Percentiles rank a stretch among this genome's conserved stretches.
Evolutionary conservation across 2,888 invertebrate genomes (phyloP).

Genomic region (Leptopilina myrica): DNA sequence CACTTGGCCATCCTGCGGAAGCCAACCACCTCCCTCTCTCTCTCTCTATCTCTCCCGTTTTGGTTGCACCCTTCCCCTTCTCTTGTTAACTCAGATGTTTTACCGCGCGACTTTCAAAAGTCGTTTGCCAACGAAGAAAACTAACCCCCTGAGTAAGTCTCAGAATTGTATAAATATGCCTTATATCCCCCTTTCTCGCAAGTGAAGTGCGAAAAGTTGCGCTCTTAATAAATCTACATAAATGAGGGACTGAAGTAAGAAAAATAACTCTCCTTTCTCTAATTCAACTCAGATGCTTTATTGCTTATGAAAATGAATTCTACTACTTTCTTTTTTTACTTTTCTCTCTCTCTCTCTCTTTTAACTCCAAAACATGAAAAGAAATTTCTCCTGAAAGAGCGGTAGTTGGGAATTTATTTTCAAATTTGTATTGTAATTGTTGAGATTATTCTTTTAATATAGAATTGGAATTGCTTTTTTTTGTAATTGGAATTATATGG

Average conservation of each 20-base stretch:
- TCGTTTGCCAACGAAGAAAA: conserved; percentile 37
- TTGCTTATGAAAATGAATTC: conserved; percentile 40
- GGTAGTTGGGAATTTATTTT: background rate
- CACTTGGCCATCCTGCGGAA: conserved; percentile 63
- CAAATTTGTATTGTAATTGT: background rate
- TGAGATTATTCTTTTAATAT: background rate
- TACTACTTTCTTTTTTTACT: background rate
- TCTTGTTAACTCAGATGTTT: conserved; percentile 39
- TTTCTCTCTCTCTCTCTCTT: too few species aligned
- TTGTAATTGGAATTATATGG: too few species aligned
- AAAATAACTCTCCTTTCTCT: conserved; percentile 39
- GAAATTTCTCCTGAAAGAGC: too few species aligned
- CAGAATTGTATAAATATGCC: conserved; percentile 37
- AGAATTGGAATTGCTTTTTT: too few species aligned
- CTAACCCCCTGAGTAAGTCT: conserved; percentile 23
- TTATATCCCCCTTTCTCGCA: conserved; percentile 18
- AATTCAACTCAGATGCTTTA: conserved; percentile 38
- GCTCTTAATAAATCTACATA: conserved; percentile 35
- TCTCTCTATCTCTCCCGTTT: too few species aligned
- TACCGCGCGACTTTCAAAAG: conserved; percentile 41
- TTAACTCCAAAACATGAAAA: too few species aligned
- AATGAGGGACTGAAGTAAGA: conserved; percentile 39
- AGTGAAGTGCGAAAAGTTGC: conserved; percentile 38
- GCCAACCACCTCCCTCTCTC: conserved; percentile 48
- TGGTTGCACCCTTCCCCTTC: conserved; percentile 40